Percentiles rank a stretch among this genome's conserved stretches.
Evolutionary conservation across 1,140 invertebrate genomes (phyloP).

Genomic region (Drosophila malerkotliana): DNA sequence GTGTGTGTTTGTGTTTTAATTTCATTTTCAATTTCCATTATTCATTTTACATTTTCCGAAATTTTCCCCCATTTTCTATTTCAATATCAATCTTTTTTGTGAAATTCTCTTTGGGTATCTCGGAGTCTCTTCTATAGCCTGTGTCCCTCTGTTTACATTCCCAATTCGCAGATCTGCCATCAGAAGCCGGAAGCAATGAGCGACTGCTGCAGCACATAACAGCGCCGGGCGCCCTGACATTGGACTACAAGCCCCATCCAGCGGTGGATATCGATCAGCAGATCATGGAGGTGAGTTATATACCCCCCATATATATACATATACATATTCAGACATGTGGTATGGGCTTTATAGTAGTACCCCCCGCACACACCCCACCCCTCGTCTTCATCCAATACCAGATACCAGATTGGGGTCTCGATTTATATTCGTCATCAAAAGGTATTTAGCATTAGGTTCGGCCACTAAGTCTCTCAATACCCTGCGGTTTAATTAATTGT

Average conservation of each 20-base stretch:
- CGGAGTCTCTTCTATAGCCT: no score
- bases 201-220: slow-evolving; percentile 74
- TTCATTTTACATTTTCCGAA: not conserved
- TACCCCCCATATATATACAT: not conserved
- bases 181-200: slow-evolving; percentile 80
- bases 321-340: not conserved
- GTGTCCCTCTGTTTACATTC: slow-evolving; percentile 32
- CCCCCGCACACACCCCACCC: no score
- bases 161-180: slow-evolving; percentile 73
- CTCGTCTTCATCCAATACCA: not conserved
- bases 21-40: not conserved
- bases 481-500: not conserved
- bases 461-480: not conserved
- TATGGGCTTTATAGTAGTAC: not conserved
- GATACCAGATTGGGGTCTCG: not conserved
- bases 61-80: not conserved
- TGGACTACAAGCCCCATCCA: slow-evolving; percentile 74
- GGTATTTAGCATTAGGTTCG: slow-evolving; percentile 1
- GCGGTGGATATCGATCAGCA: slow-evolving; percentile 77
- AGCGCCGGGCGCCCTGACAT: slow-evolving; percentile 58
- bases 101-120: no score
- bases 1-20: not conserved
- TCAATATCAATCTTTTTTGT: not conserved
- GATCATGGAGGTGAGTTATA: slow-evolving; percentile 74
- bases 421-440: not conserved